These are phyloP conservation scores for Silurus glanis DNA, from an alignment of 2,113 vertebrate genomes.

Conservation along the genomic window DNA sequence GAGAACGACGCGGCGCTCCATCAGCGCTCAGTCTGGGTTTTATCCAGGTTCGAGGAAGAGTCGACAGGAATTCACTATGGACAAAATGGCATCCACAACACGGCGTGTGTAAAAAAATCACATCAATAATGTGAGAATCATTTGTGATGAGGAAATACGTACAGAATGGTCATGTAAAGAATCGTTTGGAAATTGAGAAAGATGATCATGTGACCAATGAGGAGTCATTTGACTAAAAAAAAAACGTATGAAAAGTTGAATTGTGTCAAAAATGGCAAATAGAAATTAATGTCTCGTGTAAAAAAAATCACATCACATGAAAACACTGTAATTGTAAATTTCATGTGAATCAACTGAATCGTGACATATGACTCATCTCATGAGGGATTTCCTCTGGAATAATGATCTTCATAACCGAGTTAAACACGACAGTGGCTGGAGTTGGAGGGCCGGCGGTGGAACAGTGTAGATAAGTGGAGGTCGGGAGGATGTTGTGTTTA, in stretches of 20 bases:
- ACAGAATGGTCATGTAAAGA: too few species aligned
- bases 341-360: neutral
- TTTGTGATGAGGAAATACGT: neutral
- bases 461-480: conserved; percentile 43
- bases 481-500: conserved; percentile 49
- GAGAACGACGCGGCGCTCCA: conserved; percentile 1
- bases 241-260: too few species aligned
- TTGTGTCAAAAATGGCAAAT: too few species aligned
- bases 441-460: neutral
- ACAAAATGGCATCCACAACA: neutral
- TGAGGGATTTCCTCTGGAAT: neutral
- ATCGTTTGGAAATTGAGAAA: too few species aligned
- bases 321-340: too few species aligned
- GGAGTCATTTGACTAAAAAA: neutral
- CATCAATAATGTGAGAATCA: neutral
- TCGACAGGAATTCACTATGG: neutral
- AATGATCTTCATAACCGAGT: conserved; percentile 22
- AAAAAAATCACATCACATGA: neutral
- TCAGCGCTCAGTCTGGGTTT: neutral
- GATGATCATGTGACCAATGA: too few species aligned
- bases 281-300: neutral
- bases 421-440: conserved; percentile 34
- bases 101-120: neutral
- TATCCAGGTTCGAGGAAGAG: neutral
- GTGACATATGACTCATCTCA: neutral